A percentile compares a stretch with the other conserved stretches of the same genome.
Evolutionary conservation across 1,140 invertebrate species (phyloP).

Genomic region (Metaphire vulgaris): DNA sequence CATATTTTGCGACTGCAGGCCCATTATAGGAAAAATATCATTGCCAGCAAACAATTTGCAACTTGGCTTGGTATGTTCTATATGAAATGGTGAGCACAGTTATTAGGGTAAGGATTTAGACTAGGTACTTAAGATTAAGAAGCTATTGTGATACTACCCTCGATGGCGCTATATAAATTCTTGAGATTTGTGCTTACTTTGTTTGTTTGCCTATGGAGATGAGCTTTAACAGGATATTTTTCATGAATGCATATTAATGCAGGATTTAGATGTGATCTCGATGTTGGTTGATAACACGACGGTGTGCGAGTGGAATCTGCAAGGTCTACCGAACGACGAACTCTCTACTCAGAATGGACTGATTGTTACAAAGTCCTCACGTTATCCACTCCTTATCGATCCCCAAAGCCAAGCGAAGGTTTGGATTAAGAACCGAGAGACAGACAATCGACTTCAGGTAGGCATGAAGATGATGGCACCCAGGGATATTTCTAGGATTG

Average conservation of each 20-base stretch:
- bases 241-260: not conserved
- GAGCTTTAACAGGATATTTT: not conserved
- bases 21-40: no score
- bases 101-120: not conserved
- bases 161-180: not conserved
- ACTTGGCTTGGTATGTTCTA: no score
- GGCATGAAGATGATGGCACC: not conserved
- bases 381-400: constrained; percentile 85
- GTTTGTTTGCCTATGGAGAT: not conserved
- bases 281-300: constrained; percentile 25
- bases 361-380: constrained; percentile 85
- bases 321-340: constrained; percentile 92
- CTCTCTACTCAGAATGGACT: constrained; percentile 92
- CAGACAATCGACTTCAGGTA: constrained; percentile 77
- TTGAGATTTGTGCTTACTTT: not conserved
- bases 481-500: not conserved
- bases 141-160: no score
- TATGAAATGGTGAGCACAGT: not conserved
- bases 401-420: constrained; percentile 94
- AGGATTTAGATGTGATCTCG: constrained; percentile 14
- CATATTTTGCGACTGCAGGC: no score
- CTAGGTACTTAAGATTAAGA: no score
- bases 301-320: constrained; percentile 82
- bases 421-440: constrained; percentile 94
- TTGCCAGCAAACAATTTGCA: no score